phyloP scores from a whole-genome alignment of 2,797 vertebrate genomes.

The Neosilurus hyrtlii region DNA sequence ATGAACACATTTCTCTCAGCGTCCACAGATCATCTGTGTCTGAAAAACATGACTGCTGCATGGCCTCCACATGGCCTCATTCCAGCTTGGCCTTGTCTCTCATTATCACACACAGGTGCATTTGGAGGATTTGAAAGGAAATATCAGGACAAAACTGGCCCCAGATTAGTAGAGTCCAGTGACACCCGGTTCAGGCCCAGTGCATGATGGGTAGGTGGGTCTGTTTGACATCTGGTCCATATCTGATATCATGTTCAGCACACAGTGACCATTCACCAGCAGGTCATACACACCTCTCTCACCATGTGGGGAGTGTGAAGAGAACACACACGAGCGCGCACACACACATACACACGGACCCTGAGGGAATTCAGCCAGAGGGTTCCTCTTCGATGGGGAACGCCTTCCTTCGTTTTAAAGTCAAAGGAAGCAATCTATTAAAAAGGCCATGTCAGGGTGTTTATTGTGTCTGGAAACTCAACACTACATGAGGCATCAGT shows the following conservation, averaged over 20 bases:
- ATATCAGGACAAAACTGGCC: constrained; percentile 22
- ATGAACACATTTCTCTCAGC: background rate
- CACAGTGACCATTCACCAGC: constrained; percentile 50
- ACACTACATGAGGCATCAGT: constrained; percentile 44
- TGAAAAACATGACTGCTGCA: no score
- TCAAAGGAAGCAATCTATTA: constrained; percentile 49
- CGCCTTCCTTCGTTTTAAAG: constrained; percentile 43
- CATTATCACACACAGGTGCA: constrained; percentile 20
- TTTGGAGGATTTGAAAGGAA: constrained; percentile 21
- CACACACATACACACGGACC: constrained; percentile 10
- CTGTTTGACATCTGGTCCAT: constrained; percentile 59
- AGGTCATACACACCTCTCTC: constrained; percentile 43
- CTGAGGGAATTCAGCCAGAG: constrained; percentile 36
- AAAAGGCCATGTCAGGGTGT: constrained; percentile 47
- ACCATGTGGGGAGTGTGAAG: constrained; percentile 54
- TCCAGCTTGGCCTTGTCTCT: constrained; percentile 13
- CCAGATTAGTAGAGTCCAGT: constrained; percentile 6
- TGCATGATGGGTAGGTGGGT: constrained; percentile 35
- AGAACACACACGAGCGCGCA: constrained; percentile 21
- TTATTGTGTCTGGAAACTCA: constrained; percentile 53
- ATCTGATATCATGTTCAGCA: constrained; percentile 55
- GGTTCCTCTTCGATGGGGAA: constrained; percentile 44
- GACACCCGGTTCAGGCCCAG: constrained; percentile 8
- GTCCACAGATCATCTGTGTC: background rate
- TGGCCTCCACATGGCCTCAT: background rate